phyloP scores from a whole-genome alignment of 2,797 vertebrate genomes.

The Anabas testudineus region DNA sequence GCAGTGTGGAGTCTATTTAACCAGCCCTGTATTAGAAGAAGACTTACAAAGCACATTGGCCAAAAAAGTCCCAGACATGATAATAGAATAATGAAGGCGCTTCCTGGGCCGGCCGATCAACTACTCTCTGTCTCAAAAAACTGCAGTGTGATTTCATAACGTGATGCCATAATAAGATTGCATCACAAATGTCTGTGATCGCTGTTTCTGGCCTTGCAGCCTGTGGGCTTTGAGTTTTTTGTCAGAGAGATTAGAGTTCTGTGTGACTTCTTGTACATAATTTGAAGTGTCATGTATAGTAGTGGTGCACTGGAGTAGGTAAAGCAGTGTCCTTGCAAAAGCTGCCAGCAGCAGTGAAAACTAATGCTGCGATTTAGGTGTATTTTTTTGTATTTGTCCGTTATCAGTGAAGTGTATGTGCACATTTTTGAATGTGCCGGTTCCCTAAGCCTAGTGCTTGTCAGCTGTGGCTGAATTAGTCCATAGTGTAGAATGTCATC shows the following conservation, averaged over 20 bases:
- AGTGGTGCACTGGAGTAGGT: constrained; percentile 37
- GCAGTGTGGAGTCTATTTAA: constrained; percentile 54
- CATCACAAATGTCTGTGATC: constrained; percentile 40
- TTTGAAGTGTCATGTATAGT: constrained; percentile 64
- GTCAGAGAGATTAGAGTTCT: constrained; percentile 49
- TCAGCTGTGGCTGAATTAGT: constrained; percentile 62
- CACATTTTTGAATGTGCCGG: constrained; percentile 55
- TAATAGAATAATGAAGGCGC: constrained; percentile 66
- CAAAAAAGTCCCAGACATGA: constrained; percentile 58
- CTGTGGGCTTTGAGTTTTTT: constrained; percentile 46
- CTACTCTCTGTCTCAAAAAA: constrained; percentile 36
- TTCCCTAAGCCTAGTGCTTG: constrained; percentile 39
- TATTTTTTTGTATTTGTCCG: constrained; percentile 70
- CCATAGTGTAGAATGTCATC: constrained; percentile 50
- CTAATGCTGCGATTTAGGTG: constrained; percentile 67
- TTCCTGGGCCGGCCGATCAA: constrained; percentile 42
- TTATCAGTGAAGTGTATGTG: constrained; percentile 62
- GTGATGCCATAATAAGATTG: constrained; percentile 46
- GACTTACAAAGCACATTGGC: constrained; percentile 52
- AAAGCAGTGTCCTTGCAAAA: constrained; percentile 53
- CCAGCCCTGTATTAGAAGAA: constrained; percentile 36
- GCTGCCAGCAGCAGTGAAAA: constrained; percentile 62
- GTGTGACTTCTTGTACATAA: constrained; percentile 52
- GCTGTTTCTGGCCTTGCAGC: constrained; percentile 22
- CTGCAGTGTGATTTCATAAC: no score